Conservation (phyloP, 2,888 invertebrate genomes). For the Acleris literana region DNA sequence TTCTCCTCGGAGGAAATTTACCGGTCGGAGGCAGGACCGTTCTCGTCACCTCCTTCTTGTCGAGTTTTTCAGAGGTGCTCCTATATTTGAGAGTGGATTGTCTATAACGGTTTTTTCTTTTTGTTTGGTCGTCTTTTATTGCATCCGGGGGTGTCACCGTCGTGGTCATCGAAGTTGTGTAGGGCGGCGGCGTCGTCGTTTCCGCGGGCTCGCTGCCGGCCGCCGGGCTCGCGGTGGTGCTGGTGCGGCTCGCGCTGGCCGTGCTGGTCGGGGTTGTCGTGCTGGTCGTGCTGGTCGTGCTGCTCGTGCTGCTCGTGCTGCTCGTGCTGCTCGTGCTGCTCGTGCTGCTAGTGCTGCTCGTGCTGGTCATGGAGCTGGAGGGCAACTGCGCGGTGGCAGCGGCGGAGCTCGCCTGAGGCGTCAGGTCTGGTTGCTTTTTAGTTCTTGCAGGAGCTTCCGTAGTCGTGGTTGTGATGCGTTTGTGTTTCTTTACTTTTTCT, state of each 20-base stretch:
- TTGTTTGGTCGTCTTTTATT: conserved; percentile 37
- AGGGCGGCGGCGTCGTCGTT: conserved; percentile 44
- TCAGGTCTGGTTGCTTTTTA: conserved; percentile 63
- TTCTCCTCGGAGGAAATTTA: conserved; percentile 58
- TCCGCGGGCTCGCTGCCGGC: conserved; percentile 48
- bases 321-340: conserved; percentile 33
- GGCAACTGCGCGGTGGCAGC: conserved; percentile 51
- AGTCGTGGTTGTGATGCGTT: conserved; percentile 60
- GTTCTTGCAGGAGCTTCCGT: conserved; percentile 44
- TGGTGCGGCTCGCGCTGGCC: conserved; percentile 51
- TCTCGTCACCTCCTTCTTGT: conserved; percentile 64
- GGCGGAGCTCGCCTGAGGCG: conserved; percentile 67
- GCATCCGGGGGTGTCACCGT: conserved; percentile 48
- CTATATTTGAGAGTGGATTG: conserved; percentile 71
- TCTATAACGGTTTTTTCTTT: conserved; percentile 68
- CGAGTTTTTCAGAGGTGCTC: conserved; percentile 77
- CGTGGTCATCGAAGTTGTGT: conserved; percentile 47
- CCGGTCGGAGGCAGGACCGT: conserved; percentile 43
- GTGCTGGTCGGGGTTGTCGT: conserved; percentile 47
- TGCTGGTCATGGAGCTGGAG: conserved; percentile 48
- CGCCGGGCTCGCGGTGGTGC: conserved; percentile 17
- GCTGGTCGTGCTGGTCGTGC: conserved; percentile 39
- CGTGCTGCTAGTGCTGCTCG: conserved; percentile 32
- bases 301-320: conserved; percentile 45
- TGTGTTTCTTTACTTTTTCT: conserved; percentile 70